Percentiles rank a stretch among this genome's conserved stretches.
Conservation (phyloP, 2,797 vertebrate genomes). For the Carduelis carduelis region DNA sequence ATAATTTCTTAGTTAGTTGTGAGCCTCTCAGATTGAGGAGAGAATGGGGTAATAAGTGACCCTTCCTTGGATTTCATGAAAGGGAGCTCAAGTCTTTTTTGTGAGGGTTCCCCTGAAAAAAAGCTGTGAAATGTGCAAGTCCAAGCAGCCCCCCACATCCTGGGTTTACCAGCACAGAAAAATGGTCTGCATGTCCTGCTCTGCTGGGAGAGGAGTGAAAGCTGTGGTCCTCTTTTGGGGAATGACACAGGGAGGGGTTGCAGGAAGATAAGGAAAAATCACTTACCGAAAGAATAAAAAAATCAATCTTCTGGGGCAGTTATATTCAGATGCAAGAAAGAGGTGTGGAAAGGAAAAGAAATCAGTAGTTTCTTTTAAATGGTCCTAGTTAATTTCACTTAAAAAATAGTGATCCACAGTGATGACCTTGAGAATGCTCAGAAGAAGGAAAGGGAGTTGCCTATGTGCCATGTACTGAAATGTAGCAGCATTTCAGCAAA, state of each 20-base stretch:
- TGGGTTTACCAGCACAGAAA: neutral
- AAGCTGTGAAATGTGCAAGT: neutral
- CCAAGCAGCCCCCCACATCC: neutral
- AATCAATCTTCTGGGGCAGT: neutral
- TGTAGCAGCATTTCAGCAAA: neutral
- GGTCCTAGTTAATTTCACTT: neutral
- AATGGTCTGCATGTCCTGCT: neutral
- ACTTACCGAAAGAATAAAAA: neutral
- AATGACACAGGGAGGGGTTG: neutral
- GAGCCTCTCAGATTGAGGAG: neutral
- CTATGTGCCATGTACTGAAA: neutral
- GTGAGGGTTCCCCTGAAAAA: neutral
- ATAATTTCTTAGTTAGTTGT: neutral
- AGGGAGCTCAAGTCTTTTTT: neutral
- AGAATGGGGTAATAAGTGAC: neutral
- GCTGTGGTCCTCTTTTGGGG: neutral
- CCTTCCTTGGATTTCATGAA: neutral
- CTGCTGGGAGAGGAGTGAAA: neutral
- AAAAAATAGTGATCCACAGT: neutral
- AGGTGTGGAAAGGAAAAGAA: neutral
- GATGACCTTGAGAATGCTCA: neutral
- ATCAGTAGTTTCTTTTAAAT: neutral
- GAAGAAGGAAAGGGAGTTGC: neutral
- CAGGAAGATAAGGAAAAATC: neutral
- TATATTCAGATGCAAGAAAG: neutral